A percentile compares a stretch with the other conserved stretches of the same genome.
phyloP scores from a whole-genome alignment of 2,888 invertebrate genomes.

The Pardosa pseudoannulata region DNA sequence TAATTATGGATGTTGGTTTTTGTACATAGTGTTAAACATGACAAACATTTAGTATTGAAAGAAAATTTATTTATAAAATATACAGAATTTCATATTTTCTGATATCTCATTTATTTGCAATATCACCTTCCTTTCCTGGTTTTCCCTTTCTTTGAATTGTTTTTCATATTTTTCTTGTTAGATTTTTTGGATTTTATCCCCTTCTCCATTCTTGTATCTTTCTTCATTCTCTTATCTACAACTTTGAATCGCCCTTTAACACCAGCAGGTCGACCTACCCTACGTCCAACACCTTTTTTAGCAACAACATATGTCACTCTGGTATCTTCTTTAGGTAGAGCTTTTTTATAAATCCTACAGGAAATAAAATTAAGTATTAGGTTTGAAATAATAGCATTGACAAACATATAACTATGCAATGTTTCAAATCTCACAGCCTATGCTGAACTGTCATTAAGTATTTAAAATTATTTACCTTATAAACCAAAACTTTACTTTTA shows the following conservation, averaged over 20 bases:
- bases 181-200: neutral
- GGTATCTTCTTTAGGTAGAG: constrained; percentile 87
- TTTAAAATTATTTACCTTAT: too few relatives aligned
- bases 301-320: constrained; percentile 95
- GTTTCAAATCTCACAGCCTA: too few relatives aligned
- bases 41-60: too few relatives aligned
- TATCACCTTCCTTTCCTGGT: neutral
- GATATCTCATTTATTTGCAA: too few relatives aligned
- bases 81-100: too few relatives aligned
- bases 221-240: constrained; percentile 98
- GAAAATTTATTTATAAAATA: too few relatives aligned
- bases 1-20: too few relatives aligned
- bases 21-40: too few relatives aligned
- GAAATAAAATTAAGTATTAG: neutral
- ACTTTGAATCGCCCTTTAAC: constrained; percentile 94
- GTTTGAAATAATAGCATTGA: too few relatives aligned
- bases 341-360: constrained; percentile 91
- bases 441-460: too few relatives aligned
- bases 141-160: neutral
- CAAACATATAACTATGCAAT: too few relatives aligned
- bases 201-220: constrained; percentile 81
- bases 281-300: constrained; percentile 89
- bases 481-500: too few relatives aligned
- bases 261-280: constrained; percentile 87
- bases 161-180: neutral